A percentile compares a stretch with the other conserved stretches of the same genome.
Evolutionary conservation across 2,797 vertebrate genomes (phyloP).

Genomic region (Poecilia gillii): DNA sequence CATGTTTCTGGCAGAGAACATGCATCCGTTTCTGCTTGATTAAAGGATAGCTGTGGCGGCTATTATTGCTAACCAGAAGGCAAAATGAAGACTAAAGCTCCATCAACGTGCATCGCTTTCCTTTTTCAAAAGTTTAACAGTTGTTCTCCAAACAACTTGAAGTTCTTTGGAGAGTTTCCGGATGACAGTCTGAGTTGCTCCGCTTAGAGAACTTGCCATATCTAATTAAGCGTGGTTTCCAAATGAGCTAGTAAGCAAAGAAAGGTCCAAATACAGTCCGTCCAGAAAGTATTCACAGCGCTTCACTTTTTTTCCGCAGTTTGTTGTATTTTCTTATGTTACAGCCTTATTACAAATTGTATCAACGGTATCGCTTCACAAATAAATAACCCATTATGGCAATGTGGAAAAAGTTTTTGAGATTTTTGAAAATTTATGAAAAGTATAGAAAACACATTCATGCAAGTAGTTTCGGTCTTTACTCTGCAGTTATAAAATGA

Average conservation of each 20-base stretch:
- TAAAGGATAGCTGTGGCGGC: slow-evolving; percentile 15
- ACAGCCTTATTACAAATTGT: neutral
- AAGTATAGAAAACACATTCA: neutral
- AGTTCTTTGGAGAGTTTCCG: slow-evolving; percentile 48
- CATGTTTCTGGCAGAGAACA: neutral
- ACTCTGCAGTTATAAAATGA: neutral
- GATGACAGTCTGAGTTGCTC: slow-evolving; percentile 47
- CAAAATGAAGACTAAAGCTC: slow-evolving; percentile 12
- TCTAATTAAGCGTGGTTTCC: slow-evolving; percentile 63
- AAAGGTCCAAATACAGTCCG: slow-evolving; percentile 42
- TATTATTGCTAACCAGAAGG: slow-evolving; percentile 23
- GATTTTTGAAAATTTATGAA: neutral
- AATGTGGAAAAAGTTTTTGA: neutral
- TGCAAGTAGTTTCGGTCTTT: neutral
- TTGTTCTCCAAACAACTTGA: slow-evolving; percentile 49
- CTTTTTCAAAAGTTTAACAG: slow-evolving; percentile 32
- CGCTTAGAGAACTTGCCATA: slow-evolving; percentile 56
- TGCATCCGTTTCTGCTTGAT: slow-evolving; percentile 30
- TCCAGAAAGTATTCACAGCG: neutral
- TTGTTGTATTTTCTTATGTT: neutral
- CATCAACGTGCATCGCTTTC: slow-evolving; percentile 6
- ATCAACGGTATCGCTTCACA: neutral
- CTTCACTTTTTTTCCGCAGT: neutral
- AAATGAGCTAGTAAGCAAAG: slow-evolving; percentile 57
- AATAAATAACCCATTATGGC: neutral